A percentile compares a stretch with the other conserved stretches of the same genome.
These are phyloP conservation scores for Galaxea fascicularis DNA, from an alignment of 92 coral and sea anemone species.

Conservation along the genomic window DNA sequence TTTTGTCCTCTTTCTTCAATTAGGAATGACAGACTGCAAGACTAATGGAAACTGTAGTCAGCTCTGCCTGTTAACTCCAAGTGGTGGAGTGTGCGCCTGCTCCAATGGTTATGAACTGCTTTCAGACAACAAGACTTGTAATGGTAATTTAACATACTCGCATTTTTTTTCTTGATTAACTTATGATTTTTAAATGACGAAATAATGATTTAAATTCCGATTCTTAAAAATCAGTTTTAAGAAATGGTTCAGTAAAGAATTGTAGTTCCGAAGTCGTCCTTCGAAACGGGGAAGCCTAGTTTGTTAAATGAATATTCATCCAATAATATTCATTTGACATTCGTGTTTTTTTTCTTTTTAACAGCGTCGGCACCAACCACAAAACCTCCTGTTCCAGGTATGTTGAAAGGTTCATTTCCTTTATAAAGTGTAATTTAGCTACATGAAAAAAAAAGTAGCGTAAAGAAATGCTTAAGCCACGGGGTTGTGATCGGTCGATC, in stretches of 20 bases:
- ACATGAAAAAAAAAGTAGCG: too few species aligned
- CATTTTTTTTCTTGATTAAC: too few species aligned
- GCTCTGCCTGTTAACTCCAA: conserved; percentile 63
- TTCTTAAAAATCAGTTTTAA: too few species aligned
- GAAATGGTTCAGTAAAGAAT: too few species aligned
- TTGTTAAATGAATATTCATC: not conserved
- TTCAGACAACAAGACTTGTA: conserved; percentile 41
- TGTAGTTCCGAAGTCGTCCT: too few species aligned
- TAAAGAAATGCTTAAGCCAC: too few species aligned
- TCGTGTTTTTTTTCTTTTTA: not conserved
- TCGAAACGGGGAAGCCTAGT: not conserved
- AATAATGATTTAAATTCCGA: too few species aligned
- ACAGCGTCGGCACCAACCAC: conserved; percentile 26
- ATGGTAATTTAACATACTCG: conserved; percentile 1
- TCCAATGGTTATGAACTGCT: conserved; percentile 38
- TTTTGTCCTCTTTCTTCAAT: not conserved
- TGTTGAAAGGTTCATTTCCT: not conserved
- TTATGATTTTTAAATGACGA: too few species aligned
- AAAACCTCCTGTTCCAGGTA: conserved; percentile 16
- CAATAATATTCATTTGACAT: too few species aligned
- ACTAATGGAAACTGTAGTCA: conserved; percentile 63
- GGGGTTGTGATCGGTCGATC: too few species aligned
- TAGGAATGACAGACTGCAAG: conserved; percentile 56
- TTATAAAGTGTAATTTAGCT: too few species aligned
- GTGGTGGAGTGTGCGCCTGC: conserved; percentile 69